Evolutionary conservation across 2,888 invertebrate genomes (phyloP).

Genomic region (Rhabditoides inermis): DNA sequence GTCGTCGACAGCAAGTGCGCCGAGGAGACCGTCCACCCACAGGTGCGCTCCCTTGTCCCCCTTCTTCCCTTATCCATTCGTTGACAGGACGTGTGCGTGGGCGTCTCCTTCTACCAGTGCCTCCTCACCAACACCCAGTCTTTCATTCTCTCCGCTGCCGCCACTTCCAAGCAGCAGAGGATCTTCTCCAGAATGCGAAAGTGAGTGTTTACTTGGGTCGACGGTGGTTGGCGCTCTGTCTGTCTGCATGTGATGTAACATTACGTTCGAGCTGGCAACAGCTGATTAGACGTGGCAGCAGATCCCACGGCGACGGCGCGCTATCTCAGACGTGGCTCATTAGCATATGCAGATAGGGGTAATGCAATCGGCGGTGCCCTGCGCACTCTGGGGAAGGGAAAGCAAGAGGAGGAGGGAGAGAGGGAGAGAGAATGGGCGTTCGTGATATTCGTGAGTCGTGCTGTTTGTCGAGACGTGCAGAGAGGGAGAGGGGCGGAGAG

Average conservation of each 20-base stretch:
- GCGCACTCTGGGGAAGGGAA: neutral
- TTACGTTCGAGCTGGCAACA: no score
- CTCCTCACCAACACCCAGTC: slow-evolving; percentile 27
- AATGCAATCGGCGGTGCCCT: neutral
- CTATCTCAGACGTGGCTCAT: no score
- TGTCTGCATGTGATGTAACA: no score
- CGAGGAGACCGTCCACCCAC: no score
- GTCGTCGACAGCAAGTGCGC: no score
- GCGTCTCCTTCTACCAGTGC: slow-evolving; percentile 11
- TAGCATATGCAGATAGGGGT: neutral
- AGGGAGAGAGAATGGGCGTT: neutral
- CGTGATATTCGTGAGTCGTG: neutral
- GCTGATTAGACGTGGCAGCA: no score
- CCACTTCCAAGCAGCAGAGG: slow-evolving; percentile 26
- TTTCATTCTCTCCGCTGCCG: slow-evolving; percentile 32
- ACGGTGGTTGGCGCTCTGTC: no score
- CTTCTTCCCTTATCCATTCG: no score
- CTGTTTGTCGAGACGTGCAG: neutral
- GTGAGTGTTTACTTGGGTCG: neutral
- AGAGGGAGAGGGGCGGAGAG: neutral
- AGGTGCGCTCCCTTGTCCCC: no score
- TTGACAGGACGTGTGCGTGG: slow-evolving; percentile 15
- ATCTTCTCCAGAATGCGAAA: slow-evolving; percentile 23
- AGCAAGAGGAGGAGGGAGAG: neutral
- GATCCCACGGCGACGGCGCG: no score